phyloP scores from a whole-genome alignment of 2,113 vertebrate genomes.

The Vulpes lagopus region DNA sequence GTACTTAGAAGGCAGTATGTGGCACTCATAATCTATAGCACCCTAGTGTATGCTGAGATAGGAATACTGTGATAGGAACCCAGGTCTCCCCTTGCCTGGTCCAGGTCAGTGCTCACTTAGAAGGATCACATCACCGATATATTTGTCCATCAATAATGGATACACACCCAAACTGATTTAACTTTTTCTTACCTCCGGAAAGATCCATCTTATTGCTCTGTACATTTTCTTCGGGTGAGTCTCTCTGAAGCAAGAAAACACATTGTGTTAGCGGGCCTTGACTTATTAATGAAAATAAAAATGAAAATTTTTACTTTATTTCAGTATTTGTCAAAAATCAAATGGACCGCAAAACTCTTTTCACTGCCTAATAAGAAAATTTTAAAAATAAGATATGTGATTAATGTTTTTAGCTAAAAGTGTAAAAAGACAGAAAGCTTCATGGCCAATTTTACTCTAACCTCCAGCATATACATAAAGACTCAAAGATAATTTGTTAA shows the following conservation, averaged over 20 bases:
- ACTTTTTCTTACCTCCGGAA: constrained; percentile 88
- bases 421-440: background rate
- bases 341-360: background rate
- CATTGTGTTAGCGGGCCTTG: constrained; percentile 7
- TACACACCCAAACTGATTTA: background rate
- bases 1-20: background rate
- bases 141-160: background rate
- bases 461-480: background rate
- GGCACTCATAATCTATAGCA: no score
- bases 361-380: background rate
- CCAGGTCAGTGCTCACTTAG: background rate
- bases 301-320: constrained; percentile 28
- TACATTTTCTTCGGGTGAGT: constrained; percentile 94
- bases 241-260: constrained; percentile 91
- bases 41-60: background rate
- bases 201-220: constrained; percentile 95
- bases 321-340: constrained; percentile 35
- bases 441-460: constrained; percentile 8
- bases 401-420: background rate
- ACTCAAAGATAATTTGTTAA: constrained; percentile 11
- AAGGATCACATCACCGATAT: background rate
- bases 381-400: background rate
- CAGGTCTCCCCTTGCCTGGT: background rate
- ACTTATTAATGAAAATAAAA: constrained; percentile 24
- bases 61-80: background rate